These are phyloP conservation scores for Acomys russatus DNA, from an alignment of 2,797 vertebrate genomes.

Conservation along the genomic window DNA sequence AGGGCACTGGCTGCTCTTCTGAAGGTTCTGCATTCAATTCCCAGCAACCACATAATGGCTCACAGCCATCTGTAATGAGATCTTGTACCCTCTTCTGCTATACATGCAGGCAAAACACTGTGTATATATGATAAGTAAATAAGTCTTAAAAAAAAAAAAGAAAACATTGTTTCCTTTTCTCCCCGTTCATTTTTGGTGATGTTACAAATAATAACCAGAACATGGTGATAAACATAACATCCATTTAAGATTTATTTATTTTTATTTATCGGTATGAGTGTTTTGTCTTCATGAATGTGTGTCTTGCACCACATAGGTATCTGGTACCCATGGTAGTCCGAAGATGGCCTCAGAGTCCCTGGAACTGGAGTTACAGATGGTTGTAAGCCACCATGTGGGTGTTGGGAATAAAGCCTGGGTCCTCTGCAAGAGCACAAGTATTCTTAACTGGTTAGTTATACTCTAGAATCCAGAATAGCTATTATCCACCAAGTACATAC, in stretches of 20 bases:
- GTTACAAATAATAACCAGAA: background rate
- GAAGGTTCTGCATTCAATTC: too few relatives aligned
- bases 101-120: too few relatives aligned
- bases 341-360: background rate
- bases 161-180: background rate
- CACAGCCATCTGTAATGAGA: too few relatives aligned
- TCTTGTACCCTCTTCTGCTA: too few relatives aligned
- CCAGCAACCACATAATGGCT: too few relatives aligned
- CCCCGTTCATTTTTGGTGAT: slow-evolving; percentile 32
- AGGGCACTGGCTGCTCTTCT: too few relatives aligned
- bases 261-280: background rate
- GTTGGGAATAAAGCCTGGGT: background rate
- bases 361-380: background rate
- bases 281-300: background rate
- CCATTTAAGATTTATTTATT: background rate
- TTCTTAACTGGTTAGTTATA: background rate
- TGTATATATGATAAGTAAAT: too few relatives aligned
- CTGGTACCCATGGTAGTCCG: background rate
- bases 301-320: background rate
- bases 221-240: background rate
- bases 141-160: background rate
- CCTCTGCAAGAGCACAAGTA: background rate
- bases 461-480: background rate
- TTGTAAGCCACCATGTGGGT: background rate
- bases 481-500: background rate